A percentile compares a stretch with the other conserved stretches of the same genome.
phyloP scores from a whole-genome alignment of 2,113 vertebrate species.

The Platycercus adscitus region DNA sequence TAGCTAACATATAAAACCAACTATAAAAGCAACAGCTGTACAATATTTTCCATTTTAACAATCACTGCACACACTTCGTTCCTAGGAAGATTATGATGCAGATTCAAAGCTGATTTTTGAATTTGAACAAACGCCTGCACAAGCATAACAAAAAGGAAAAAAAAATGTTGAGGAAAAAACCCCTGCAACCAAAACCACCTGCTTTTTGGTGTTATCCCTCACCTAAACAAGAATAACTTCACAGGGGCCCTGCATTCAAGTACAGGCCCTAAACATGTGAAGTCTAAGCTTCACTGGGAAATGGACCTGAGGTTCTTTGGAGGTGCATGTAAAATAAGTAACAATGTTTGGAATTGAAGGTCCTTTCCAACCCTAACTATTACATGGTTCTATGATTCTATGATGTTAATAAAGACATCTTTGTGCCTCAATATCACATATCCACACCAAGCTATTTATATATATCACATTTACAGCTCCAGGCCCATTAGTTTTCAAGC shows the following conservation, averaged over 20 bases:
- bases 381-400: not conserved
- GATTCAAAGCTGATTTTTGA: not conserved
- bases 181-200: not conserved
- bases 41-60: constrained; percentile 8
- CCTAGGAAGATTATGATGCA: not conserved
- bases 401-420: not conserved
- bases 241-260: not conserved
- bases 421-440: not conserved
- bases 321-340: not conserved
- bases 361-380: not conserved
- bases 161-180: not conserved
- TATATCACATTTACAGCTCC: not conserved
- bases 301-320: not conserved
- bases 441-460: not conserved
- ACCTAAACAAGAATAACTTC: not conserved
- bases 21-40: not conserved
- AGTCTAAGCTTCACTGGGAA: not conserved
- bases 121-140: not conserved
- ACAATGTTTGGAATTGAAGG: not conserved
- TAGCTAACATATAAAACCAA: not conserved
- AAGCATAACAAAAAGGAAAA: not conserved
- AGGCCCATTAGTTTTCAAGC: not conserved
- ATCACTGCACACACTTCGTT: not conserved
- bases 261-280: not conserved
- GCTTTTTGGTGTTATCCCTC: not conserved